Evolutionary conservation across 2,888 invertebrate species (phyloP).

Genomic region (Nomada lathburiana): DNA sequence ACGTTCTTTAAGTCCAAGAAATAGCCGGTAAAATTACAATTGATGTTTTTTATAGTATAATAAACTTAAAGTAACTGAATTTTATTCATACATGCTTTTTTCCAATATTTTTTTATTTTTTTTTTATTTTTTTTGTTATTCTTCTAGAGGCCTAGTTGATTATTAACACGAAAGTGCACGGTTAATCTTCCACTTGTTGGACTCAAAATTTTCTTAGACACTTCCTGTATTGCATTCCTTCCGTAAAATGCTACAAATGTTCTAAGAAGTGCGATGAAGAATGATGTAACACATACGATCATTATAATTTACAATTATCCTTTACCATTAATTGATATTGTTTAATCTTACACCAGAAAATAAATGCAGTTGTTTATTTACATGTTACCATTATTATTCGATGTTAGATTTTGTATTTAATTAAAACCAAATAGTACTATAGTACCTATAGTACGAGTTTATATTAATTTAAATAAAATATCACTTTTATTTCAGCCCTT

Average conservation of each 20-base stretch:
- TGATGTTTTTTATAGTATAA: constrained; percentile 1
- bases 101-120: constrained; percentile 5
- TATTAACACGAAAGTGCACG: constrained; percentile 73
- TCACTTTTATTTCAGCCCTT: not conserved
- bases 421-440: constrained; percentile 2
- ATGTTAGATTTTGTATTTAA: constrained; percentile 1
- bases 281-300: constrained; percentile 19
- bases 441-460: not conserved
- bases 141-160: constrained; percentile 82
- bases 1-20: constrained; percentile 80
- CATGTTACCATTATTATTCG: constrained; percentile 33
- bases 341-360: constrained; percentile 39
- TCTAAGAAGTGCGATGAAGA: constrained; percentile 26
- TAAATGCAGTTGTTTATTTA: constrained; percentile 54
- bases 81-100: not conserved
- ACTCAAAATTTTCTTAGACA: constrained; percentile 54
- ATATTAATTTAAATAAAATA: constrained; percentile 6
- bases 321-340: constrained; percentile 46
- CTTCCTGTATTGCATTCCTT: constrained; percentile 70
- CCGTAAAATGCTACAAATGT: constrained; percentile 44
- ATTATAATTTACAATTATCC: constrained; percentile 37
- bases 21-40: constrained; percentile 74
- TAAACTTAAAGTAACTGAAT: constrained; percentile 11
- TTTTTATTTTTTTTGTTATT: constrained; percentile 24
- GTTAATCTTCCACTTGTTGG: constrained; percentile 62